Evolutionary conservation across 2,113 vertebrate species (phyloP).

Genomic region (Coptodon rendalli): DNA sequence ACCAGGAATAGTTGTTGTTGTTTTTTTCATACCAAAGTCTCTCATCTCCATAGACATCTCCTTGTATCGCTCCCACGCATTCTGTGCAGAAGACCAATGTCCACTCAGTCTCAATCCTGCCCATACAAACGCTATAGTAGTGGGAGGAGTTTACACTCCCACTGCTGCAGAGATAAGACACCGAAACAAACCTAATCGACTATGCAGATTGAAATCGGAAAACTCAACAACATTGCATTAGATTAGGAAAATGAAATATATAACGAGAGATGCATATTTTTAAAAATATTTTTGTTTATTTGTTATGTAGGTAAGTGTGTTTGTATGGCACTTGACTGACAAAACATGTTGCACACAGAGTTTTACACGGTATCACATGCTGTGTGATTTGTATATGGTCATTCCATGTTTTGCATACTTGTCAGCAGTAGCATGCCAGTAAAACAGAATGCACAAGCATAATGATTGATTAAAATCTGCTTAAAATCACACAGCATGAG

Average conservation of each 20-base stretch:
- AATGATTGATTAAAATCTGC: neutral
- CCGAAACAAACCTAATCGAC: neutral
- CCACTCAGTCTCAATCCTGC: slow-evolving; percentile 13
- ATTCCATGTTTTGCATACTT: neutral
- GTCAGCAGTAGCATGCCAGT: neutral
- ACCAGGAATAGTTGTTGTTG: neutral
- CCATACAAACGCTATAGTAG: neutral
- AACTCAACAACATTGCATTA: neutral
- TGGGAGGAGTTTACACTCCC: slow-evolving; percentile 34
- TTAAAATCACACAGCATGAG: neutral
- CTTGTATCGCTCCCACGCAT: slow-evolving; percentile 29
- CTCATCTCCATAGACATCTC: slow-evolving; percentile 57
- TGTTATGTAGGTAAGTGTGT: neutral
- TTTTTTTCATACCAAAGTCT: slow-evolving; percentile 55
- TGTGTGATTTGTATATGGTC: neutral
- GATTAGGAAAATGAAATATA: neutral
- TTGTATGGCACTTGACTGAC: neutral
- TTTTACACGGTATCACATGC: neutral
- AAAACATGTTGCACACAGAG: neutral
- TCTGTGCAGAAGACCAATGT: slow-evolving; percentile 26
- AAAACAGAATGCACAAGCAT: neutral
- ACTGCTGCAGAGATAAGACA: neutral
- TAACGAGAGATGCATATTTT: neutral
- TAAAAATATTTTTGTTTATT: neutral
- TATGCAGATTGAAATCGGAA: neutral